Evolutionary conservation across 2,797 vertebrate species (phyloP).

Genomic region (Paratrypauchen microcephalus): DNA sequence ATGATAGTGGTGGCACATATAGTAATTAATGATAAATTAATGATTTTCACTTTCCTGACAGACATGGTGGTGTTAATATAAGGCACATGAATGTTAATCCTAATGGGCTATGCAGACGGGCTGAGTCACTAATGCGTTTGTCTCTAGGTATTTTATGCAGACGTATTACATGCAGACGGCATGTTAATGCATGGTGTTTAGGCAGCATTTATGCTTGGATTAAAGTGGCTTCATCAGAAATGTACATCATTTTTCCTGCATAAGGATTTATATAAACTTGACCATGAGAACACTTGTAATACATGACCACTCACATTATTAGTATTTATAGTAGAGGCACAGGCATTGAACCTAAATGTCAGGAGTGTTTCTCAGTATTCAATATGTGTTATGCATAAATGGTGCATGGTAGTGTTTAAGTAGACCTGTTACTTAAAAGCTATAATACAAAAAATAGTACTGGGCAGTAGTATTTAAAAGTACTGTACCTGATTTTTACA

Average conservation of each 20-base stretch:
- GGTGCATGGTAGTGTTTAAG: not conserved
- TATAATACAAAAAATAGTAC: not conserved
- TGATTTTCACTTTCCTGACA: not conserved
- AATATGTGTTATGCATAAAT: too few species aligned
- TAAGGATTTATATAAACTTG: slow-evolving; percentile 36
- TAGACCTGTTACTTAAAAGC: not conserved
- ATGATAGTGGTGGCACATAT: not conserved
- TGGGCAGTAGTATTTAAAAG: too few species aligned
- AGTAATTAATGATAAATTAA: too few species aligned
- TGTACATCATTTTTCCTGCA: slow-evolving; percentile 29
- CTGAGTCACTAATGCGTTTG: slow-evolving; percentile 14
- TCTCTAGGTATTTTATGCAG: slow-evolving; percentile 30
- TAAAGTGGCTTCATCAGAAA: slow-evolving; percentile 40
- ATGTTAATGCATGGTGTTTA: slow-evolving; percentile 14
- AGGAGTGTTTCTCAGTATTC: not conserved
- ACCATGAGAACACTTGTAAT: slow-evolving; percentile 39
- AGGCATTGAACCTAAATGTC: not conserved
- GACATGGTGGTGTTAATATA: not conserved
- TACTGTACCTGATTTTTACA: too few species aligned
- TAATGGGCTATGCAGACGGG: slow-evolving; percentile 26
- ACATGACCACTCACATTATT: slow-evolving; percentile 46
- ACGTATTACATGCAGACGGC: slow-evolving; percentile 16
- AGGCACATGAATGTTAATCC: not conserved
- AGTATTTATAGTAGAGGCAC: slow-evolving; percentile 19
- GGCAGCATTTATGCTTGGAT: slow-evolving; percentile 14